Evolutionary conservation across 2,113 vertebrate genomes (phyloP).

Genomic region (Elgaria multicarinata): DNA sequence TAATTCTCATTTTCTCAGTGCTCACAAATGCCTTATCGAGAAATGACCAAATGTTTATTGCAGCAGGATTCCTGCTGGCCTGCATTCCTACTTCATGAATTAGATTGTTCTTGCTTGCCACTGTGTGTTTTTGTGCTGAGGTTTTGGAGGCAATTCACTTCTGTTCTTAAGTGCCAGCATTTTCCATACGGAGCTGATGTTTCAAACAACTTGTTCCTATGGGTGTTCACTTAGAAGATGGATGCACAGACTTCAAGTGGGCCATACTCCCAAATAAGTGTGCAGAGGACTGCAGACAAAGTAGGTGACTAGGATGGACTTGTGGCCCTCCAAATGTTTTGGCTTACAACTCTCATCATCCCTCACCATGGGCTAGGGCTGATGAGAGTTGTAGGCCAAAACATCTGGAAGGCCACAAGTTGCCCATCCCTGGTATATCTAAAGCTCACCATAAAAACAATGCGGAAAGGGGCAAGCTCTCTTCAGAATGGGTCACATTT

Average conservation of each 20-base stretch:
- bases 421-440: not conserved
- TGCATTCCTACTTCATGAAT: not conserved
- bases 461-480: not conserved
- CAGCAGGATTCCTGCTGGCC: constrained; percentile 55
- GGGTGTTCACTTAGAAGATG: not conserved
- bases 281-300: not conserved
- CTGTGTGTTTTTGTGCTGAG: not conserved
- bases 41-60: constrained; percentile 36
- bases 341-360: no score
- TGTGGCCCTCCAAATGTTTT: no score
- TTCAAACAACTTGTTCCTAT: not conserved
- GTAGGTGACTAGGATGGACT: not conserved
- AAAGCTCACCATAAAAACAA: not conserved
- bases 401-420: no score
- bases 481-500: not conserved
- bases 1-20: not conserved
- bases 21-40: not conserved
- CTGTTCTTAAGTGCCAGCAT: not conserved
- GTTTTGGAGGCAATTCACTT: not conserved
- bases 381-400: no score
- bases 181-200: not conserved
- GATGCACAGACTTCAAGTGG: not conserved
- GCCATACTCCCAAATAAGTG: not conserved
- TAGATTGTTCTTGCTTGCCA: not conserved
- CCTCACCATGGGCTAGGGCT: no score